These are phyloP conservation scores for Apodemia mormo DNA, from an alignment of 2,888 invertebrate genomes.

Conservation along the genomic window DNA sequence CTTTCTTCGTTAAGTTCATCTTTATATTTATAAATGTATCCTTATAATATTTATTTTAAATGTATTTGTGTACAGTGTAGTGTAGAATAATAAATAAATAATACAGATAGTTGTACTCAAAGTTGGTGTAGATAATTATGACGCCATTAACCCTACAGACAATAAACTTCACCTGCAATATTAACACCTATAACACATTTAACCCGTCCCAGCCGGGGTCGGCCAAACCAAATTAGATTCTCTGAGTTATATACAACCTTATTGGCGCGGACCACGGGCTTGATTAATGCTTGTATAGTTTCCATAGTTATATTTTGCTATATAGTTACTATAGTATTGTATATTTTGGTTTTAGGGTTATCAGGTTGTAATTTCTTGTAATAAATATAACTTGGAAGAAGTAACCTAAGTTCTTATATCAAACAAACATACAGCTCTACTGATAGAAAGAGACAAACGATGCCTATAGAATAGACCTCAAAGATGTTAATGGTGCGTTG, in stretches of 20 bases:
- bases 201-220: slow-evolving; percentile 40
- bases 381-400: no score
- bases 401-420: no score
- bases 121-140: slow-evolving; percentile 28
- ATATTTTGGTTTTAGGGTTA: slow-evolving; percentile 4
- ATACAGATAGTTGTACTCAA: background rate
- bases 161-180: slow-evolving; percentile 40
- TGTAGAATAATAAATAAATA: no score
- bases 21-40: no score
- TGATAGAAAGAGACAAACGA: no score
- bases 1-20: no score
- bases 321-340: slow-evolving; percentile 17
- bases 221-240: slow-evolving; percentile 42
- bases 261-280: slow-evolving; percentile 41
- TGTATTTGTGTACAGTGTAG: no score
- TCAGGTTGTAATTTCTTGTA: background rate
- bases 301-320: slow-evolving; percentile 33
- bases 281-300: slow-evolving; percentile 41
- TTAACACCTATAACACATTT: slow-evolving; percentile 42
- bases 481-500: no score
- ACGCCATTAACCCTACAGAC: slow-evolving; percentile 27
- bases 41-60: no score
- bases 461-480: no score
- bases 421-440: no score
- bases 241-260: slow-evolving; percentile 43